A percentile compares a stretch with the other conserved stretches of the same genome.
Evolutionary conservation across 1,140 invertebrate species (phyloP).

Genomic region (Uloborus diversus): DNA sequence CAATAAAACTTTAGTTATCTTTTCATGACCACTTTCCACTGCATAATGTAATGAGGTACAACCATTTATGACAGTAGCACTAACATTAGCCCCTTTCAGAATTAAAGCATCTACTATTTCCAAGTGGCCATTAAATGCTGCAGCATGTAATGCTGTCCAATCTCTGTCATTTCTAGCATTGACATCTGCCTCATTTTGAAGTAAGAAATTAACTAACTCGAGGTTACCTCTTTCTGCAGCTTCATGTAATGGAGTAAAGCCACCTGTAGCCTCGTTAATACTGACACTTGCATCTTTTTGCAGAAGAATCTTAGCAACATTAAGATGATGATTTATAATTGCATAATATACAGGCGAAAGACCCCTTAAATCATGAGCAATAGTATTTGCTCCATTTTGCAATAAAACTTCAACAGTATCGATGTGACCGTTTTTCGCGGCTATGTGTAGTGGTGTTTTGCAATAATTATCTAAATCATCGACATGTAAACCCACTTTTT

Average conservation of each 20-base stretch:
- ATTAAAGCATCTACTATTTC: constrained; percentile 10
- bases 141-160: background rate
- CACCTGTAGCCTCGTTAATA: background rate
- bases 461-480: background rate
- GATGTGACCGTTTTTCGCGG: constrained; percentile 27
- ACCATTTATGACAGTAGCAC: background rate
- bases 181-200: constrained; percentile 19
- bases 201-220: constrained; percentile 4
- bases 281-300: background rate
- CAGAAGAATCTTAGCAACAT: constrained; percentile 3
- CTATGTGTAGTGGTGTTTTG: constrained; percentile 37
- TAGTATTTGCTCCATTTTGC: background rate
- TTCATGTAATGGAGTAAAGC: constrained; percentile 13
- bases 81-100: background rate
- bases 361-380: background rate
- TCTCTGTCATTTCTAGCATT: background rate
- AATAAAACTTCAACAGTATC: background rate
- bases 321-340: background rate
- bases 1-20: background rate
- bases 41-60: constrained; percentile 15
- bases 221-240: constrained; percentile 11
- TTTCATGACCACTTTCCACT: constrained; percentile 3
- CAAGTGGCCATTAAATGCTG: background rate
- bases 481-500: background rate
- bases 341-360: constrained; percentile 13